Base-by-base conservation (phyloP, 2,888 invertebrate species). In the Hydroisotoma schaefferi region DNA sequence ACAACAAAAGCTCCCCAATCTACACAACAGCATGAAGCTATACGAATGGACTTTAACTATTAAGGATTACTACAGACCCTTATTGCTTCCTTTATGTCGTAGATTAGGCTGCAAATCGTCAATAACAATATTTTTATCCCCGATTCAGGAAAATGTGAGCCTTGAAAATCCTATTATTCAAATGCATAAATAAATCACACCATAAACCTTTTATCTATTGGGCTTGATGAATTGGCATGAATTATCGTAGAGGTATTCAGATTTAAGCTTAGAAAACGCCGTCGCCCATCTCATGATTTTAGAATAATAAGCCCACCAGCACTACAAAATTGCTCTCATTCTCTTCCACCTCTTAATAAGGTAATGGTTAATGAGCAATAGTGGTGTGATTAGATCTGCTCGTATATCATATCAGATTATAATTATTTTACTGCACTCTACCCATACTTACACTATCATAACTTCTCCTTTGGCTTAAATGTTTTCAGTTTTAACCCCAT, bases 261-360 rank as follows among this genome's bases (percentile, higher is more conserved):
- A 33, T 10, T 33, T 33, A 10, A 40, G 20, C 40, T 40, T 40
- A 4, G 20, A 40, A 40, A 40, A 20, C n/a, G 20, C 40, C 40
- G 4, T 40, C 40, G 40, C 40, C 40, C 40, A n/a, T 40, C 20
- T 40, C n/a, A 40, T 18, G 40, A 40, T 40, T n/a, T n/a, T n/a
- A n/a, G n/a, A n/a, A n/a, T n/a, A n/a, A 33, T 23, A 46, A 46
- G 46, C 23, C 46, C 46, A 46, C 46, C 46, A 46, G 46, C 46
- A 25, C 20, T 23, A 46, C 20, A 20, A 23, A 46, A 46, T 46
- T 46, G 46, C 46, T 46, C 46, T 25, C 5, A 46, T 23, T 46
- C 46, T 33, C 46, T 23, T 25, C 22, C 23, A 22, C 25, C 25
- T 46, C 46, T 46, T 46, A 23, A 46, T 23, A 46, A 46, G 46